Conservation (phyloP, 2,888 invertebrate species). For the Buathra laborator region DNA sequence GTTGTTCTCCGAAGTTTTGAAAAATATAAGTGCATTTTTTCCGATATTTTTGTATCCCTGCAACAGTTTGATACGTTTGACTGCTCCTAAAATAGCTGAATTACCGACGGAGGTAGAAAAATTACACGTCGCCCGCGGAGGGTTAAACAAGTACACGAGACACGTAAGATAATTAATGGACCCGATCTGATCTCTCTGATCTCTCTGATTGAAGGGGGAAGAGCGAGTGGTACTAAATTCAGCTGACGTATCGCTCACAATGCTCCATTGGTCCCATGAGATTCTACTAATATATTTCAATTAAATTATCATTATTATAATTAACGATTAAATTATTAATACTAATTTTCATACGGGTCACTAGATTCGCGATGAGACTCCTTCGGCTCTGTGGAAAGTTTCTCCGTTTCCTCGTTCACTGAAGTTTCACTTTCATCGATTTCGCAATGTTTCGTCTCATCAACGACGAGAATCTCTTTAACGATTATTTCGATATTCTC, state of each 20-base stretch:
- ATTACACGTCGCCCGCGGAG: slow-evolving; percentile 19
- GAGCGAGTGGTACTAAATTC: slow-evolving; percentile 20
- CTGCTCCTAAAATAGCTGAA: no score
- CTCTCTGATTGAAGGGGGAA: neutral
- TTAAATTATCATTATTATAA: slow-evolving; percentile 13
- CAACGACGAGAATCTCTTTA: neutral
- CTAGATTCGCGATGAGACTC: slow-evolving; percentile 22
- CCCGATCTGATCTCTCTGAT: slow-evolving; percentile 42
- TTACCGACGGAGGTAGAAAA: no score
- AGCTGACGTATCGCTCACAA: slow-evolving; percentile 49
- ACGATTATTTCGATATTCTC: slow-evolving; percentile 3
- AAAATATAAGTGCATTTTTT: no score
- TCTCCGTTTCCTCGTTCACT: slow-evolving; percentile 18
- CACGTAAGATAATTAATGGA: slow-evolving; percentile 42
- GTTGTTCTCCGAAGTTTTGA: no score
- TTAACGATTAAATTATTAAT: neutral
- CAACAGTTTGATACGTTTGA: no score
- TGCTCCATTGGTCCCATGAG: slow-evolving; percentile 68
- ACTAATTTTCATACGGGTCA: slow-evolving; percentile 42
- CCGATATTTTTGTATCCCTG: no score
- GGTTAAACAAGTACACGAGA: neutral
- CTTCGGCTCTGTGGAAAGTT: slow-evolving; percentile 1
- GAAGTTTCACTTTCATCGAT: slow-evolving; percentile 13
- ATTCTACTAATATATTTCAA: slow-evolving; percentile 34
- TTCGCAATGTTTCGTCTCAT: slow-evolving; percentile 40